Base-by-base conservation (phyloP, 2,113 vertebrate species). In the Xyliphius kryptos region DNA sequence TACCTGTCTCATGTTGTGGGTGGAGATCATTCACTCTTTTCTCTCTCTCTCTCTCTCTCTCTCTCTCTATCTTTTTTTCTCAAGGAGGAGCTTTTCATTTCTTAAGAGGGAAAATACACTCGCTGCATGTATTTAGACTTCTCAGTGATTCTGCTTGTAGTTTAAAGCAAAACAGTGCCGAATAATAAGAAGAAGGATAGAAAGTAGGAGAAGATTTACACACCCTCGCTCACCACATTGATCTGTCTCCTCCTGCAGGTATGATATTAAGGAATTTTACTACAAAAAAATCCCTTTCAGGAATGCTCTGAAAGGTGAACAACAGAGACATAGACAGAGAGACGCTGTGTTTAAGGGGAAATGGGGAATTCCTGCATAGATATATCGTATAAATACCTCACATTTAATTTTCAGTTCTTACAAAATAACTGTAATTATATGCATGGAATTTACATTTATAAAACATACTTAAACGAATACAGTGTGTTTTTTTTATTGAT, bases 1-100 rank as follows among this genome's bases (percentile, higher is more conserved):
- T 68, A 68, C 66, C 66, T 68, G 66, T 55, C 50, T 26, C 57
- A 68, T 56, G 66, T 68, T 61, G 4, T 46, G 66, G 66, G 66
- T 16, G 66, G 66, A 48, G 57, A 55, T 51, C 26, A 55, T 41
- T 19, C 38, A 14, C 22, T 26, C 2, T 16, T 6, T 9, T 41
- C 37, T 12, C 53, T 19, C 53, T 55, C 36, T 38, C 36, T 53
- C 49, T 19, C 3, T 17, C 14, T 20, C 40, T 54, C 11, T n/a
- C n/a, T n/a, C n/a, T n/a, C n/a, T n/a, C n/a, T n/a, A n/a, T n/a
- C n/a, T n/a, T n/a, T n/a, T n/a, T 53, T 17, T 26, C 10, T 54
- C 9, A 11, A 68, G 66, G 66, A 49, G 66, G 66, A 68, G 66
- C 5, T 57, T 44, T 21, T n/a, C 16, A n/a, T 11, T 44, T 44